These are phyloP conservation scores for Gymnodraco acuticeps DNA, from an alignment of 2,797 vertebrate species.

Conservation along the genomic window DNA sequence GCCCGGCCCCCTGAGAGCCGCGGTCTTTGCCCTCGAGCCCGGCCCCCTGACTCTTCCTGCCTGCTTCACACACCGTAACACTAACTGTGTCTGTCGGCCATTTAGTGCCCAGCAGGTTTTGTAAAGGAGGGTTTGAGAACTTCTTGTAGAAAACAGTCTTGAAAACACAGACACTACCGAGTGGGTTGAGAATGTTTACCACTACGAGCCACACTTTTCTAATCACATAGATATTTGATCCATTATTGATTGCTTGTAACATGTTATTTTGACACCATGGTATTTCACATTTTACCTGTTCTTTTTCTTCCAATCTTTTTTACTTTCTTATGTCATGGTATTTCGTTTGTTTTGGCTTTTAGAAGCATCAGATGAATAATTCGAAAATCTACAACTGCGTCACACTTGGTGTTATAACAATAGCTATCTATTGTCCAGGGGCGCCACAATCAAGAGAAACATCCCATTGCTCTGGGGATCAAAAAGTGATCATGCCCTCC, in stretches of 20 bases:
- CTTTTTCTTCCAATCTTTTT: background rate
- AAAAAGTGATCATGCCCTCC: background rate
- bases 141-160: background rate
- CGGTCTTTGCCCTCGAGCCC: no score
- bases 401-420: conserved; percentile 21
- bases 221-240: background rate
- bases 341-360: background rate
- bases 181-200: background rate
- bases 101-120: no score
- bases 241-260: background rate
- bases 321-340: background rate
- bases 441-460: conserved; percentile 20
- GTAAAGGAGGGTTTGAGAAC: background rate
- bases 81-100: no score
- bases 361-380: conserved; percentile 29
- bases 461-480: background rate
- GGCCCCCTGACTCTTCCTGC: no score
- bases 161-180: no score
- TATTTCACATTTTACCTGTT: background rate
- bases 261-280: background rate
- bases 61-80: no score
- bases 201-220: background rate
- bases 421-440: conserved; percentile 9
- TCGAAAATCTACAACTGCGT: conserved; percentile 14
- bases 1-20: no score